Percentiles rank a stretch among this genome's conserved stretches.
These are phyloP conservation scores for Ophion slaviceki DNA, from an alignment of 2,888 invertebrate species.

Conservation along the genomic window DNA sequence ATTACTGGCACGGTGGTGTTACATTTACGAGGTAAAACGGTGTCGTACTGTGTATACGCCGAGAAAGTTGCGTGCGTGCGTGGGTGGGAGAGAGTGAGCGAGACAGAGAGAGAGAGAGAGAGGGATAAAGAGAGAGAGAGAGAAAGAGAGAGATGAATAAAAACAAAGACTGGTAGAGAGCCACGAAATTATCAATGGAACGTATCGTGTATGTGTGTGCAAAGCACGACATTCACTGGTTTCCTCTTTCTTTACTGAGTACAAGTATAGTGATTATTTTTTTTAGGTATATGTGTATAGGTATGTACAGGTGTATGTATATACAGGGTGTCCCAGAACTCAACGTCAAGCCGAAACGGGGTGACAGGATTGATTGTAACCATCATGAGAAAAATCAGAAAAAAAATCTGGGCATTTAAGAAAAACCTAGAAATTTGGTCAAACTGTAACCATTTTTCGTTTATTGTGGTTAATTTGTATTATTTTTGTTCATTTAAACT, in stretches of 20 bases:
- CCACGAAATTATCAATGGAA: slow-evolving; percentile 58
- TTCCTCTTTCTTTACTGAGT: slow-evolving; percentile 28
- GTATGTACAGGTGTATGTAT: too few species aligned
- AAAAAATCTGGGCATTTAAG: too few species aligned
- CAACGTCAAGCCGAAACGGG: too few species aligned
- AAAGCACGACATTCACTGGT: slow-evolving; percentile 40
- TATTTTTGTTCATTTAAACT: too few species aligned
- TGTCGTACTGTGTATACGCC: neutral
- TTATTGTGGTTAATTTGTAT: too few species aligned
- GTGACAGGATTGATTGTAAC: too few species aligned
- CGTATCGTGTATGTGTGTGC: slow-evolving; percentile 35
- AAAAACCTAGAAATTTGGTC: too few species aligned
- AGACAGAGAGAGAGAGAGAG: slow-evolving; percentile 25
- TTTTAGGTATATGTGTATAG: slow-evolving; percentile 2
- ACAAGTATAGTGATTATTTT: slow-evolving; percentile 46
- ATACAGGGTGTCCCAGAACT: too few species aligned
- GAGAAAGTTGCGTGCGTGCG: neutral
- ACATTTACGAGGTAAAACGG: slow-evolving; percentile 12
- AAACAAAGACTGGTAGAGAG: slow-evolving; percentile 34
- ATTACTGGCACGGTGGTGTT: neutral
- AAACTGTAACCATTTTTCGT: too few species aligned
- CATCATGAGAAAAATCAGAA: too few species aligned
- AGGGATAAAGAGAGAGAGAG: slow-evolving; percentile 33
- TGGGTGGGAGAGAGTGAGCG: slow-evolving; percentile 21
- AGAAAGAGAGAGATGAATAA: slow-evolving; percentile 28